Evolutionary conservation across 2,888 invertebrate species (phyloP).

Genomic region (Polymixis flavicincta): DNA sequence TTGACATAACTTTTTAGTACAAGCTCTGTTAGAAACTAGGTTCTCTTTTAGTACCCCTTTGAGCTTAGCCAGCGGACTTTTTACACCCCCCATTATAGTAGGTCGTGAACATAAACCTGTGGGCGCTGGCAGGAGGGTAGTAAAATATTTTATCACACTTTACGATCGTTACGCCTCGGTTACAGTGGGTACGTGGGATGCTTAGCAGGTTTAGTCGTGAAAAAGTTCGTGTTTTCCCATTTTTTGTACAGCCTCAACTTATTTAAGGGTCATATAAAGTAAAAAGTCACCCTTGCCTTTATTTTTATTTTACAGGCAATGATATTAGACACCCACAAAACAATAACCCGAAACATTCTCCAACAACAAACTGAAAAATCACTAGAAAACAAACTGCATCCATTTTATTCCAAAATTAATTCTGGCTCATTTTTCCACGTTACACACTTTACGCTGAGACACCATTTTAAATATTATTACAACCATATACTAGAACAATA

Average conservation of each 20-base stretch:
- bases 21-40: slow-evolving; percentile 48
- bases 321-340: slow-evolving; percentile 12
- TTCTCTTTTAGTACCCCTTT: slow-evolving; percentile 76
- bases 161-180: slow-evolving; percentile 75
- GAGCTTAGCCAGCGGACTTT: slow-evolving; percentile 80
- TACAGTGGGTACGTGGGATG: slow-evolving; percentile 61
- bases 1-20: slow-evolving; percentile 37
- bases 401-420: slow-evolving; percentile 39
- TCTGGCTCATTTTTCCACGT: slow-evolving; percentile 38
- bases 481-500: slow-evolving; percentile 55
- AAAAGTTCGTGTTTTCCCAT: slow-evolving; percentile 17
- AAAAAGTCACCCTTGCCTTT: slow-evolving; percentile 15
- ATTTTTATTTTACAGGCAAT: slow-evolving; percentile 33
- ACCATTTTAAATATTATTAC: slow-evolving; percentile 44
- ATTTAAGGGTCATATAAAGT: neutral
- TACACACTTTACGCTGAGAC: slow-evolving; percentile 46
- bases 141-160: slow-evolving; percentile 83
- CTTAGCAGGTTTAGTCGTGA: slow-evolving; percentile 14
- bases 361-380: slow-evolving; percentile 35
- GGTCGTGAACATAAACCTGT: slow-evolving; percentile 76
- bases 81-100: slow-evolving; percentile 71
- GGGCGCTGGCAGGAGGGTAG: slow-evolving; percentile 68
- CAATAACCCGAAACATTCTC: neutral
- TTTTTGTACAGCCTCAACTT: neutral
- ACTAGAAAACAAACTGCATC: slow-evolving; percentile 64